Percentiles rank a stretch among this genome's conserved stretches.
Evolutionary conservation across 2,113 vertebrate genomes (phyloP).

Genomic region (Lasiurus borealis): DNA sequence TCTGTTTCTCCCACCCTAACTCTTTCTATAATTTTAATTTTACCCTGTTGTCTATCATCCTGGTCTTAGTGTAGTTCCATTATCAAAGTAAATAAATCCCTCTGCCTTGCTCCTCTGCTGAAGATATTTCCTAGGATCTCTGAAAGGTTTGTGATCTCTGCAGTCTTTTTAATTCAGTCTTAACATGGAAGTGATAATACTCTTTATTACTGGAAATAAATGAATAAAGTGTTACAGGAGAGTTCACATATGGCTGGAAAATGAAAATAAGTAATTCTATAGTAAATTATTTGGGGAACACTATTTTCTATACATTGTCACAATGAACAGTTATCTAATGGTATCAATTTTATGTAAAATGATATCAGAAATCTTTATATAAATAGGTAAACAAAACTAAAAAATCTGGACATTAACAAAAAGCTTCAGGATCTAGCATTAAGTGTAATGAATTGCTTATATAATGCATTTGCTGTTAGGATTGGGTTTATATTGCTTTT

Average conservation of each 20-base stretch:
- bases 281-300: background rate
- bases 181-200: slow-evolving; percentile 33
- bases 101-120: slow-evolving; percentile 11
- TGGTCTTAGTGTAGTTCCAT: background rate
- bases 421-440: slow-evolving; percentile 35
- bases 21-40: slow-evolving; percentile 6
- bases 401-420: slow-evolving; percentile 32
- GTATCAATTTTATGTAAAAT: slow-evolving; percentile 51
- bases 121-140: slow-evolving; percentile 1
- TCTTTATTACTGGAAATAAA: slow-evolving; percentile 52
- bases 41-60: background rate
- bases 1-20: background rate
- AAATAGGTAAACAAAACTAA: slow-evolving; percentile 15
- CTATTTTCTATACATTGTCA: slow-evolving; percentile 26
- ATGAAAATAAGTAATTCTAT: slow-evolving; percentile 45
- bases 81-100: background rate
- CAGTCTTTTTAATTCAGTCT: slow-evolving; percentile 6
- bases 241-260: background rate
- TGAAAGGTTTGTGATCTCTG: slow-evolving; percentile 17
- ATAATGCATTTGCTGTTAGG: slow-evolving; percentile 29
- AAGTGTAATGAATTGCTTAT: slow-evolving; percentile 40
- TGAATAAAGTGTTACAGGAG: background rate
- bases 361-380: slow-evolving; percentile 42
- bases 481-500: slow-evolving; percentile 65
- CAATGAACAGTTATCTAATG: slow-evolving; percentile 30